Evolutionary conservation across 2,797 vertebrate species (phyloP).

Genomic region (Helarctos malayanus): DNA sequence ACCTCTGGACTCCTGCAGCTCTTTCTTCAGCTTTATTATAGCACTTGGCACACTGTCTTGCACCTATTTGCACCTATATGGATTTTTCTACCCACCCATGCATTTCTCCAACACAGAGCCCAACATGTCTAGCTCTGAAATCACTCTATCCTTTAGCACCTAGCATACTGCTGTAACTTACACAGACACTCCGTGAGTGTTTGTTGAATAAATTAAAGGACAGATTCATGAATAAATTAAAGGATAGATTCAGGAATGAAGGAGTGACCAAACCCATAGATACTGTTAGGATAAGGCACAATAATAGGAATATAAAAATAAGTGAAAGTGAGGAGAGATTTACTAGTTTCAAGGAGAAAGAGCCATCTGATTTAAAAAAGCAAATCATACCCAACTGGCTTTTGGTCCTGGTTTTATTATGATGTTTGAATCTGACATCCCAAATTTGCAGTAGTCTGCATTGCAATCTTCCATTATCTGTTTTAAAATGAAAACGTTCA

Average conservation of each 20-base stretch:
- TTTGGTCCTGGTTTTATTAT: constrained; percentile 81
- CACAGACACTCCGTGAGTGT: not conserved
- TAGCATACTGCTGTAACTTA: not conserved
- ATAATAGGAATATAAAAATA: not conserved
- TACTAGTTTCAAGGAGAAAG: not conserved
- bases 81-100: not conserved
- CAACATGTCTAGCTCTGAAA: not conserved
- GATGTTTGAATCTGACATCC: not conserved
- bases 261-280: not conserved
- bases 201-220: not conserved
- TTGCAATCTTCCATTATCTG: constrained; percentile 84
- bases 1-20: not conserved
- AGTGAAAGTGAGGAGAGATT: not conserved
- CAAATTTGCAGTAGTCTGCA: not conserved
- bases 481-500: constrained; percentile 59
- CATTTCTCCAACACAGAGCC: not conserved
- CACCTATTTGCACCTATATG: not conserved
- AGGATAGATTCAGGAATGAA: not conserved
- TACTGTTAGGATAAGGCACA: not conserved
- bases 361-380: not conserved
- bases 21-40: not conserved
- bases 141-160: not conserved
- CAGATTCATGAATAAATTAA: constrained; percentile 12
- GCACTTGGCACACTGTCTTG: not conserved
- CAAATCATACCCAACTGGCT: constrained; percentile 81